Evolutionary conservation across 2,888 invertebrate species (phyloP).

Genomic region (Phortica magna): DNA sequence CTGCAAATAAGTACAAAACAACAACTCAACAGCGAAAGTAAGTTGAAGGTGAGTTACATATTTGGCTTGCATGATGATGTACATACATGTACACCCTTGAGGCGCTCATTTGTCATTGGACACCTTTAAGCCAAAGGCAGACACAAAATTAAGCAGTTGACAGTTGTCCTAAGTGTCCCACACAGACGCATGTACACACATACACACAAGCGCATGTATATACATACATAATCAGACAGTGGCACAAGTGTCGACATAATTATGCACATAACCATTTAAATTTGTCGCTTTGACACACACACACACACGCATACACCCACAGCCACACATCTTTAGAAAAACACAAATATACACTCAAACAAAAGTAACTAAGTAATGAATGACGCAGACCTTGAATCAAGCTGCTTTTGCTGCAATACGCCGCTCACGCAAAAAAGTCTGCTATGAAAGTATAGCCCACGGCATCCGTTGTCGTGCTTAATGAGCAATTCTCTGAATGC

Average conservation of each 20-base stretch:
- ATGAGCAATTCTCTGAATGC: neutral
- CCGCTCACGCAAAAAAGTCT: neutral
- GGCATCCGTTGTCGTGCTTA: neutral
- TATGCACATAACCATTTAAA: neutral
- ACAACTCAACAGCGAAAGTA: neutral
- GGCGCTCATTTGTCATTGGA: conserved; percentile 32
- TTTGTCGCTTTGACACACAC: neutral
- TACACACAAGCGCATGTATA: neutral
- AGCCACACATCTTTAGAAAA: too few species aligned
- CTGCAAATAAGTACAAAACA: neutral
- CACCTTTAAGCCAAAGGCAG: conserved; percentile 22
- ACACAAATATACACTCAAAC: neutral
- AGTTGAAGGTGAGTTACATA: too few species aligned
- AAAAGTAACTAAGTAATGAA: neutral
- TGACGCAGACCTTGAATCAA: neutral
- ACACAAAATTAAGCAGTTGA: neutral
- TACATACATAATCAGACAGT: neutral
- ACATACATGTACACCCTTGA: conserved; percentile 57
- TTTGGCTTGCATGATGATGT: conserved; percentile 20
- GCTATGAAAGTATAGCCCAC: too few species aligned
- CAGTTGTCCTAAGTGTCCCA: neutral
- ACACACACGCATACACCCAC: too few species aligned
- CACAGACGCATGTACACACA: neutral
- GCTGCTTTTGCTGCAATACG: neutral
- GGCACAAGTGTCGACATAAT: neutral